Conservation (phyloP, 1,140 invertebrate species). For the Tyrophagus putrescentiae region DNA sequence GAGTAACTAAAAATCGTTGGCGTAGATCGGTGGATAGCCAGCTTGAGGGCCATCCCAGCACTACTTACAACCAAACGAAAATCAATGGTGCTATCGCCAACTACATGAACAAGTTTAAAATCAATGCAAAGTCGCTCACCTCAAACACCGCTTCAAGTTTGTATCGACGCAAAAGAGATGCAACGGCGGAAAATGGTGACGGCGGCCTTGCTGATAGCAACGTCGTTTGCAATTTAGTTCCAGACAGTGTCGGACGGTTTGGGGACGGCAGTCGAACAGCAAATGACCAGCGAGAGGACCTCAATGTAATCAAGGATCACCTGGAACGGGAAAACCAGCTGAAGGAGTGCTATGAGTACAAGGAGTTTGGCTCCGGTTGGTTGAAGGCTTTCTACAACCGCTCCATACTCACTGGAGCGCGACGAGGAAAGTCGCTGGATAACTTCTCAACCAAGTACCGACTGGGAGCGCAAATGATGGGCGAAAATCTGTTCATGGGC, state of each 20-base stretch:
- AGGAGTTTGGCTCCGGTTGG: neutral
- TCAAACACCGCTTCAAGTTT: no score
- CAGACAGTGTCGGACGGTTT: neutral
- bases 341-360: constrained; percentile 4
- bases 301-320: constrained; percentile 2
- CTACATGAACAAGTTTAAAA: no score
- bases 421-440: neutral
- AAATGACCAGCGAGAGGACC: neutral
- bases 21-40: neutral
- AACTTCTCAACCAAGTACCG: neutral
- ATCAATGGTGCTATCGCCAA: no score
- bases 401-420: neutral
- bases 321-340: neutral
- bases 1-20: constrained; percentile 3
- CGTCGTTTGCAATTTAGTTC: neutral
- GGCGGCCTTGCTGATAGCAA: neutral
- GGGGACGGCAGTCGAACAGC: neutral
- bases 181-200: no score
- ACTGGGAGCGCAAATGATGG: neutral
- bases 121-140: no score
- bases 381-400: neutral
- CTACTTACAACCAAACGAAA: no score
- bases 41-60: neutral
- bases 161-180: no score
- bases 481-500: neutral